Evolutionary conservation across 2,797 vertebrate genomes (phyloP), one percentile per base, ranked within the genome.

Genomic region (Discoglossus pictus): DNA sequence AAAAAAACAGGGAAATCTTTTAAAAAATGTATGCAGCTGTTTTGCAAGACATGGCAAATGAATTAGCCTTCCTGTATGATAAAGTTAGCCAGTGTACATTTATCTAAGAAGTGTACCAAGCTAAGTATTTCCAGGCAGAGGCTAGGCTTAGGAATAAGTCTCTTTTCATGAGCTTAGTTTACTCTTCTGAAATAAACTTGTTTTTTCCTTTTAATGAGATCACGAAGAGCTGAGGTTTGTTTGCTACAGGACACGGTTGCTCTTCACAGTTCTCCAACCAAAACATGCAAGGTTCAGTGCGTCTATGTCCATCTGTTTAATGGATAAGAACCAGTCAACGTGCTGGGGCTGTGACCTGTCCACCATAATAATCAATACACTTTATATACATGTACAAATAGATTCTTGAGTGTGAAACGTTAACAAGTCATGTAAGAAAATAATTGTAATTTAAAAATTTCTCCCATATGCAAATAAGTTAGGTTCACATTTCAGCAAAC

Each of bases 131-230:
- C 68, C 68, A 70, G 60, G 56, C 60, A 58, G 35, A 9, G 35
- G 42, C 5, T 27, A 40, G 34, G 42, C 23, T 31, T 16, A 40
- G 38, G 35, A 50, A 71, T 55, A 71, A 71, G 36, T 36, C 60
- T 64, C 68, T 64, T 71, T 70, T 71, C 68, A 71, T 71, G 48
- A 55, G 31, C 24, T 58, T 58, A 50, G 68, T 71, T 71, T 71
- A 71, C 68, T 71, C 68, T 71, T 56, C 60, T 31, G 68, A 64
- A 64, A 64, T 64, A 71, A 64, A 64, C 68, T 71, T 71, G 60
- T 71, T 71, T 64, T 70, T 63, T 64, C 51, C 68, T 40, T 58
- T 39, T 56, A 34, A 12, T 58, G 56, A 64, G 68, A 58, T 64
- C 60, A 63, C 7, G 42, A 42, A 2, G 60, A 50, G 34, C 50